Evolutionary conservation across 2,888 invertebrate genomes (phyloP).

Genomic region (Amiota minor): DNA sequence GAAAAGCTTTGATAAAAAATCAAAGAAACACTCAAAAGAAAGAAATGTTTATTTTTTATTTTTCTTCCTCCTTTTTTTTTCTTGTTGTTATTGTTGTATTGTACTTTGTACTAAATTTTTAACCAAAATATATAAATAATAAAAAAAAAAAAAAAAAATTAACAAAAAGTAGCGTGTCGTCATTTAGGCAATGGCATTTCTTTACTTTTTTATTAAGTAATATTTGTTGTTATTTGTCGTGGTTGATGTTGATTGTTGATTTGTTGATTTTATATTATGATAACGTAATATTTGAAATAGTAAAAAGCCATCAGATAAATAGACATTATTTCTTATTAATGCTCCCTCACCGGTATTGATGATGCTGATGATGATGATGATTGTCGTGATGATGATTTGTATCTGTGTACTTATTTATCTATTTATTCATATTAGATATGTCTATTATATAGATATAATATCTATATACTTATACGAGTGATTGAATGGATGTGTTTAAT

Average conservation of each 20-base stretch:
- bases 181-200: constrained; percentile 21
- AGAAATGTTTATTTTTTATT: neutral
- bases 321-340: too few species aligned
- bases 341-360: too few species aligned
- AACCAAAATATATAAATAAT: too few species aligned
- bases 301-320: neutral
- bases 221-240: constrained; percentile 14
- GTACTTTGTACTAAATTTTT: too few species aligned
- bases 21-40: neutral
- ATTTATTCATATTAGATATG: too few species aligned
- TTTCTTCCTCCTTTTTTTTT: neutral
- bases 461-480: too few species aligned
- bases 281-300: neutral
- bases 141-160: too few species aligned
- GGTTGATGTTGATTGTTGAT: too few species aligned
- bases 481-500: too few species aligned
- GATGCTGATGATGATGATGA: too few species aligned
- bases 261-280: constrained; percentile 8
- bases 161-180: neutral
- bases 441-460: too few species aligned
- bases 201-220: constrained; percentile 18
- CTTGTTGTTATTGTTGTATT: neutral
- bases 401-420: too few species aligned
- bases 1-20: constrained; percentile 3
- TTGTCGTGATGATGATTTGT: neutral